phyloP scores from a whole-genome alignment of 2,113 vertebrate genomes.

The Carassius gibelio region DNA sequence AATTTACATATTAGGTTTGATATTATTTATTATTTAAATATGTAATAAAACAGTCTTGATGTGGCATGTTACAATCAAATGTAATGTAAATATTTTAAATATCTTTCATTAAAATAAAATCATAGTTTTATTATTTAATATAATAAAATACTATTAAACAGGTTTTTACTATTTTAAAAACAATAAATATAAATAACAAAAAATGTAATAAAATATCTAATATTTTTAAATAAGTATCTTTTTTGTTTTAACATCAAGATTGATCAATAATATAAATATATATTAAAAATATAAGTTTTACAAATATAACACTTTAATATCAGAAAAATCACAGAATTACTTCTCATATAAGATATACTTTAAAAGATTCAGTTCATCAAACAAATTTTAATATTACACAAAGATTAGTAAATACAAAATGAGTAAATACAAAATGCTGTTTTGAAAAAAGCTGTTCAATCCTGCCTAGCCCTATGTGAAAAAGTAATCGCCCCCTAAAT shows the following conservation, averaged over 20 bases:
- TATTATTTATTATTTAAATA: not conserved
- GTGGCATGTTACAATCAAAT: not conserved
- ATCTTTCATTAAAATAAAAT: not conserved
- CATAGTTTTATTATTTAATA: not conserved
- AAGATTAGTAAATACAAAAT: too few relatives aligned
- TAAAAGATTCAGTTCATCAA: too few relatives aligned
- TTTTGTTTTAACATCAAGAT: too few relatives aligned
- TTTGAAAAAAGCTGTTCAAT: too few relatives aligned
- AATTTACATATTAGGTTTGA: not conserved
- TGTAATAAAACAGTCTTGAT: not conserved
- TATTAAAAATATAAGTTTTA: not conserved
- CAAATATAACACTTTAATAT: not conserved
- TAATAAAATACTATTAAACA: not conserved
- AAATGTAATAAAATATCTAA: too few relatives aligned
- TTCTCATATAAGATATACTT: not conserved
- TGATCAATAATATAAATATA: not conserved
- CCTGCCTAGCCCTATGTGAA: too few relatives aligned
- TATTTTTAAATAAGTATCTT: not conserved
- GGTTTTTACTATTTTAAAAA: not conserved
- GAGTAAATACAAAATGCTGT: too few relatives aligned
- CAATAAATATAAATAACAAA: not conserved
- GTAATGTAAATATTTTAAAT: not conserved
- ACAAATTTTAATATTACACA: too few relatives aligned
- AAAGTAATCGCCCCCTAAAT: too few relatives aligned
- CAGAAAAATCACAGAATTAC: not conserved